Evolutionary conservation across 2,888 invertebrate genomes (phyloP), one percentile per base, ranked within the genome.

Genomic region (Epinotia brunnichana): DNA sequence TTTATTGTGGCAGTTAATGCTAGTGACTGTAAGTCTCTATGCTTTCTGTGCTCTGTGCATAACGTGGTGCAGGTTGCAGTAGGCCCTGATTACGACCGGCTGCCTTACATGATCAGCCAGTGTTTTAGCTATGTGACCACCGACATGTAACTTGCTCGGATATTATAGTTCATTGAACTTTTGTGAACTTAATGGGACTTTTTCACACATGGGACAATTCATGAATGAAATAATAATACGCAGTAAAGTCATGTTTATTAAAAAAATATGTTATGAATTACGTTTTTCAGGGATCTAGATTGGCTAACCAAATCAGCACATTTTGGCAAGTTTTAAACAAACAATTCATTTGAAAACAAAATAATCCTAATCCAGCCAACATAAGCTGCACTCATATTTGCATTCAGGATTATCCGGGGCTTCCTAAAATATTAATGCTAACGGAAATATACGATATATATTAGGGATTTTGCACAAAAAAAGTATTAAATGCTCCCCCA

Each of bases 401-500:
- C 61, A 35, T 72, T 53, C 19, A 51, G 39, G 19, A 66, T 72
- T 68, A 72, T 57, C 68, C 72, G 9, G n/a, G 10, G 59, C 53
- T 19, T 61, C 44, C 21, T 67, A 29, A 54, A 71, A 67, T 67
- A 71, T 71, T 71, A 13, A 71, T 61, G 54, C 35, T 69, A 35
- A 24, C 19, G 24, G 35, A 54, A 53, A 64, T 61, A 41, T 59
- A 68, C 53, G 24, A 54, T 69, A 54, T 24, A 54, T 29, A 44
- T 61, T 61, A 69, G 39, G 54, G 41, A 48, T 67, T 71, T 53
- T 51, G 17, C 24, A 54, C 39, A 73, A 57, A 68, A 59, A 73
- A 71, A 71, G 83, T 82, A 82, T 82, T 83, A 82, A 83, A 83
- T 83, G 81, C 81, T 70, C 73, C 77, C 79, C 68, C 73, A 75